These are phyloP conservation scores for Bacillus rossius DNA, from an alignment of 1,140 invertebrate species.

Conservation along the genomic window DNA sequence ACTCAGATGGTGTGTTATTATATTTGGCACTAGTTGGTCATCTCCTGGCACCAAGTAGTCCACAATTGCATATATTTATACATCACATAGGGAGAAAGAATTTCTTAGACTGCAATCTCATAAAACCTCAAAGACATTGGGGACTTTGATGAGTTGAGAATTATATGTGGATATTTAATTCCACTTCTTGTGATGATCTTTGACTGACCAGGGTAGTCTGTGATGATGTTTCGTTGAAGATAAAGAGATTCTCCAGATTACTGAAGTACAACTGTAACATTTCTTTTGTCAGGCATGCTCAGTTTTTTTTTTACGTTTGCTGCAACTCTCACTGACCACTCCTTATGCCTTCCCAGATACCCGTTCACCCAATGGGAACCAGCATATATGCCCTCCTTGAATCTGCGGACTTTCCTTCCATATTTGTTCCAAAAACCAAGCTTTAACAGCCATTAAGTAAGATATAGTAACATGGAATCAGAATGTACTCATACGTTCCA, in stretches of 20 bases:
- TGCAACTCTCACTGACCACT: too few species aligned
- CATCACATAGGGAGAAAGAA: slow-evolving; percentile 25
- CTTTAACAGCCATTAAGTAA: too few species aligned
- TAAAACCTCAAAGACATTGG: slow-evolving; percentile 36
- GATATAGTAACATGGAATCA: too few species aligned
- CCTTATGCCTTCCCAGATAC: too few species aligned
- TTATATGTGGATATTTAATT: slow-evolving; percentile 33
- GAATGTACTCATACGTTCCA: too few species aligned
- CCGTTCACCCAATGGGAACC: too few species aligned
- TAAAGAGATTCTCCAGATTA: slow-evolving; percentile 25
- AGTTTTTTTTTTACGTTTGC: too few species aligned
- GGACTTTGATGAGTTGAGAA: slow-evolving; percentile 34
- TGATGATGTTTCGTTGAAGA: slow-evolving; percentile 43
- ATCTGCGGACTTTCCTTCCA: too few species aligned
- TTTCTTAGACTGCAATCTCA: slow-evolving; percentile 28
- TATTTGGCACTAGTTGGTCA: slow-evolving; percentile 21
- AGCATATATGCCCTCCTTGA: too few species aligned
- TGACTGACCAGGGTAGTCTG: slow-evolving; percentile 35
- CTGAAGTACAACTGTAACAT: not conserved
- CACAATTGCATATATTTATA: slow-evolving; percentile 23
- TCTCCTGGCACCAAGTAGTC: slow-evolving; percentile 23
- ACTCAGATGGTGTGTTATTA: slow-evolving; percentile 24
- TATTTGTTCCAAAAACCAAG: too few species aligned
- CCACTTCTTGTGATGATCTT: slow-evolving; percentile 28
- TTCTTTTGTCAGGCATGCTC: not conserved